These are phyloP conservation scores for Sceloporus undulatus DNA, from an alignment of 2,113 vertebrate species.

Conservation along the genomic window DNA sequence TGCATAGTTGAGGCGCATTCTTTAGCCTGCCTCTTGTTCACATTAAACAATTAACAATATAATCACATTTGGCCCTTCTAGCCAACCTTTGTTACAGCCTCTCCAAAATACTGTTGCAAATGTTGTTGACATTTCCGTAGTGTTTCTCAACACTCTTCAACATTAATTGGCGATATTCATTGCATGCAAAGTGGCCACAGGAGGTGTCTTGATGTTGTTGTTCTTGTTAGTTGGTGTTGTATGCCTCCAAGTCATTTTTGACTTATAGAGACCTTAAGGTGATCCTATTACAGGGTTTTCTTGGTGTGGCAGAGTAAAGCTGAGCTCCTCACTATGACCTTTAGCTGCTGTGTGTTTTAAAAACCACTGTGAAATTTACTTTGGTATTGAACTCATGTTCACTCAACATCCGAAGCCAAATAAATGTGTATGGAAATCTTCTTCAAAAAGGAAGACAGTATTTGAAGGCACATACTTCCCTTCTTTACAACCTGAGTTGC, in stretches of 20 bases:
- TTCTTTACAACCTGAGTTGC: too few relatives aligned
- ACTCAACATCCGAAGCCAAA: too few relatives aligned
- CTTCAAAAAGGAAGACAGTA: too few relatives aligned
- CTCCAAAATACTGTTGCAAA: slow-evolving; percentile 41
- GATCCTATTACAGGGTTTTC: too few relatives aligned
- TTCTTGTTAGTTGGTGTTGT: too few relatives aligned
- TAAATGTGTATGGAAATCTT: too few relatives aligned
- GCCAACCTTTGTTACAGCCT: slow-evolving; percentile 18
- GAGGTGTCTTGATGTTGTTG: slow-evolving; percentile 25
- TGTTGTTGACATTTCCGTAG: slow-evolving; percentile 41
- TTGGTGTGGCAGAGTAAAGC: slow-evolving; percentile 26
- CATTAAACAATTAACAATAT: slow-evolving; percentile 20
- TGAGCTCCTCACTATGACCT: slow-evolving; percentile 17
- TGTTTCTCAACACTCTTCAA: slow-evolving; percentile 35
- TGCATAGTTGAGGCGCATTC: slow-evolving; percentile 33
- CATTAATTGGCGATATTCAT: slow-evolving; percentile 40
- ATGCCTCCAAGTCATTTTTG: too few relatives aligned
- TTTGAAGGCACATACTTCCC: too few relatives aligned
- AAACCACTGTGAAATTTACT: neutral
- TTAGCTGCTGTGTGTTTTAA: slow-evolving; percentile 24
- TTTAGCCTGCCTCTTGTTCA: slow-evolving; percentile 44
- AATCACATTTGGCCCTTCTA: slow-evolving; percentile 22
- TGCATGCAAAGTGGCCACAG: slow-evolving; percentile 15
- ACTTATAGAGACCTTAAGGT: too few relatives aligned
- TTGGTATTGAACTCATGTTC: too few relatives aligned